Conservation (phyloP, 1,140 invertebrate species). For the Drosophila nannoptera region DNA sequence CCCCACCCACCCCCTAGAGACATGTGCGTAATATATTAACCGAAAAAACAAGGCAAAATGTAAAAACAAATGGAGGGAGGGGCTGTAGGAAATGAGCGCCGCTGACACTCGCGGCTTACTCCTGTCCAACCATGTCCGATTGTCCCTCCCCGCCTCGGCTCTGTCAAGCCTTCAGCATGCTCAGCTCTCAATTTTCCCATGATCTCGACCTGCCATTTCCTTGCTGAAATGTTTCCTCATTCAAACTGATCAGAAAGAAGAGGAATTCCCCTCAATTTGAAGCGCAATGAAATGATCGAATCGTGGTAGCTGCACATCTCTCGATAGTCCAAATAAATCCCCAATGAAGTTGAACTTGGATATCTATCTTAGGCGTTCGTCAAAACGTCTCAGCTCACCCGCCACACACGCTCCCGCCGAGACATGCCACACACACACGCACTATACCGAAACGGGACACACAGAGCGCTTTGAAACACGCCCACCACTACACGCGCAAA, state of each 20-base stretch:
- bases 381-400: background rate
- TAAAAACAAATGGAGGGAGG: constrained; percentile 55
- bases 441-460: background rate
- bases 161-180: too few species aligned
- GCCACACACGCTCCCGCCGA: constrained; percentile 8
- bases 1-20: background rate
- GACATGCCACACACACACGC: constrained; percentile 7
- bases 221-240: too few species aligned
- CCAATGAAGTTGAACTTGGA: too few species aligned
- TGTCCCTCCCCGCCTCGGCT: background rate
- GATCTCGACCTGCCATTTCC: too few species aligned
- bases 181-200: too few species aligned
- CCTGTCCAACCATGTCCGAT: constrained; percentile 15
- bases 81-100: constrained; percentile 55
- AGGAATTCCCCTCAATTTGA: too few species aligned
- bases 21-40: constrained; percentile 75
- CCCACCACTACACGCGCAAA: constrained; percentile 53
- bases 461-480: constrained; percentile 33
- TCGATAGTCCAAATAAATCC: too few species aligned
- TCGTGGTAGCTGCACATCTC: too few species aligned
- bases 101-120: constrained; percentile 60
- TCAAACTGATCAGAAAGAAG: too few species aligned
- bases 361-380: too few species aligned
- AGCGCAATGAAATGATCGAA: too few species aligned
- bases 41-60: constrained; percentile 48